phyloP scores from a whole-genome alignment of 2,113 vertebrate species.

The Progne subis region DNA sequence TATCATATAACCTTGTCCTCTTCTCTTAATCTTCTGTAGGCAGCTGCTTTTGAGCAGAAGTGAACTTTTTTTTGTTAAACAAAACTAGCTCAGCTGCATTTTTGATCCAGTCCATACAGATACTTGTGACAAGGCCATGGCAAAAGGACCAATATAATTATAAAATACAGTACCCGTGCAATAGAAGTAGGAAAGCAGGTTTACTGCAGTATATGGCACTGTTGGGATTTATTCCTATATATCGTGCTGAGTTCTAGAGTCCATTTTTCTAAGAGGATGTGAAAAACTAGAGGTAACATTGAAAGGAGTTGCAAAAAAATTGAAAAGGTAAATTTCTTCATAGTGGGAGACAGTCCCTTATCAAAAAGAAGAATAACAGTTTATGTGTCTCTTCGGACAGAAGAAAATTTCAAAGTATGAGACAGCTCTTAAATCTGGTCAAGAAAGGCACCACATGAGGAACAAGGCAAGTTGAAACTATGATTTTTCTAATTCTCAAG shows the following conservation, averaged over 20 bases:
- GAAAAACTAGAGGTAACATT: neutral
- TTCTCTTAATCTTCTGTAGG: neutral
- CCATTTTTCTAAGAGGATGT: neutral
- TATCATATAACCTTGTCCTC: neutral
- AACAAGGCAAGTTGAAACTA: neutral
- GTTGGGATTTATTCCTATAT: neutral
- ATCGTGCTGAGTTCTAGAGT: fast-evolving
- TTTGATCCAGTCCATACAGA: neutral
- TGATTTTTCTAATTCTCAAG: neutral
- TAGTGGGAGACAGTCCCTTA: neutral
- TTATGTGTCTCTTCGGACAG: neutral
- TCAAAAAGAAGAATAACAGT: neutral
- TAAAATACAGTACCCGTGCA: neutral
- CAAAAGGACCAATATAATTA: neutral
- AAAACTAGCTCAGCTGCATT: neutral
- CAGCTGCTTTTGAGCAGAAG: neutral
- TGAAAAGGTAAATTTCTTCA: neutral
- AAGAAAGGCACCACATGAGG: neutral
- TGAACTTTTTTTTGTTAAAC: neutral
- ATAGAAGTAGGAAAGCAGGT: neutral
- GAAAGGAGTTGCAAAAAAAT: neutral
- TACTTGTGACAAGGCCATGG: neutral
- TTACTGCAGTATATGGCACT: neutral
- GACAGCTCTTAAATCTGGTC: neutral
- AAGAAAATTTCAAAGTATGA: neutral